Base-by-base conservation (phyloP, 2,797 vertebrate species). In the Tamandua tetradactyla region DNA sequence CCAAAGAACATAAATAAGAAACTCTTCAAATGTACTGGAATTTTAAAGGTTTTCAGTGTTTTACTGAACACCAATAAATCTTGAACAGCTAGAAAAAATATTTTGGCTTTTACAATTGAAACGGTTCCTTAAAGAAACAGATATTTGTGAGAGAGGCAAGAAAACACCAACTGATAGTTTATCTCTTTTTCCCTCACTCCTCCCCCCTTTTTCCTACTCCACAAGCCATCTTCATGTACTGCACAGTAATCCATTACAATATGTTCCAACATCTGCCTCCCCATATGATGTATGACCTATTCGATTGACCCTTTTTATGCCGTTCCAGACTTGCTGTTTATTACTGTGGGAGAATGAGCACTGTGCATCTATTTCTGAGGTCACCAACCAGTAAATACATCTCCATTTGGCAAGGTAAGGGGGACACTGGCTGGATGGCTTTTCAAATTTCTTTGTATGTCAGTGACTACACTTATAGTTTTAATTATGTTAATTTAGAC, bases 261-360 rank as follows among this genome's bases (percentile, higher is more conserved):
- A 99, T 99, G 99, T 98, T 99, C 98, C 96, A 99, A 99, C 99
- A 99, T 99, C 99, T 99, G 99, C 98, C 98, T 99, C 98, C 98
- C 98, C 99, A 98, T 99, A 99, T 99, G 99, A 99, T 98, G 98
- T 97, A 98, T 95, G 97, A 99, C 98, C 99, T 98, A 92, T 90
- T 94, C 98, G 96, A 98, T 97, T 98, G 99, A 99, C 99, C 99
- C 99, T 99, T 98, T 99, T 98, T 98, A 98, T 97, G 98, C 98
- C 93, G 87, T 95, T 88, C 97, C 93, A 94, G 96, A 97, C 95
- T 96, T 91, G 93, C 97, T 97, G 96, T 96, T 97, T 76, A 61
- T 95, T 98, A 95, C 94, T 87, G 96, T 95, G 93, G 92, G 95
- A 98, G 94, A 95, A 94, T 93, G 95, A 96, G 91, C 55, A 47